Evolutionary conservation across 2,888 invertebrate genomes (phyloP).

Genomic region (Eilema sororculum): DNA sequence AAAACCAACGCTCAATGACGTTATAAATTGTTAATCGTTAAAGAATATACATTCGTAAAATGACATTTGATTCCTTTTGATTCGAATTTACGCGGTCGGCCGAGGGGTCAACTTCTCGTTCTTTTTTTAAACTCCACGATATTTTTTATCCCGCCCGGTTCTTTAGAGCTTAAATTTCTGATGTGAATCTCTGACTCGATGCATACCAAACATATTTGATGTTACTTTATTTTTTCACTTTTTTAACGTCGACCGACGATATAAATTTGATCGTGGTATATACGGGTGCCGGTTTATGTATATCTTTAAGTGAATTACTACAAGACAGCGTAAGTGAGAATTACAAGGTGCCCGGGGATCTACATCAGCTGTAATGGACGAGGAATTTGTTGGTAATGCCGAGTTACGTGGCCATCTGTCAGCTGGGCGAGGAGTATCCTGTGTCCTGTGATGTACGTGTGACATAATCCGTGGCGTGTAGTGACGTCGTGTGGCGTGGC

Average conservation of each 20-base stretch:
- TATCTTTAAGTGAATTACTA: constrained; percentile 52
- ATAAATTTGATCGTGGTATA: constrained; percentile 76
- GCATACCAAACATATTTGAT: constrained; percentile 86
- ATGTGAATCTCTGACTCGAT: constrained; percentile 81
- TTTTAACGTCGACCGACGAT: constrained; percentile 65
- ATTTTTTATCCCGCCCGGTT: constrained; percentile 72
- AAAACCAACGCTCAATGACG: constrained; percentile 55
- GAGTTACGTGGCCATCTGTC: constrained; percentile 40
- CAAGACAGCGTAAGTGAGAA: constrained; percentile 66
- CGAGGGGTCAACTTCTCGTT: constrained; percentile 68
- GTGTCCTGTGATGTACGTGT: constrained; percentile 36
- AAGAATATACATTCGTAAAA: constrained; percentile 69
- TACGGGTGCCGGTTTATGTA: constrained; percentile 61
- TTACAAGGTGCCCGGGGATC: constrained; percentile 55
- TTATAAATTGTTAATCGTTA: constrained; percentile 69
- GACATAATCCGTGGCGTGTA: constrained; percentile 28
- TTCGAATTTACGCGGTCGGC: constrained; percentile 83
- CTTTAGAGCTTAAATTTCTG: constrained; percentile 83
- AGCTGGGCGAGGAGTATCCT: constrained; percentile 41
- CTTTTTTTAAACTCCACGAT: constrained; percentile 54
- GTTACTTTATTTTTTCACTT: constrained; percentile 72
- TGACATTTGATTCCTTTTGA: constrained; percentile 84
- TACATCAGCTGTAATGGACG: constrained; percentile 33
- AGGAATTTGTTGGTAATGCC: constrained; percentile 42
- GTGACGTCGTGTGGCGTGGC: constrained; percentile 24